Evolutionary conservation across 2,797 vertebrate genomes (phyloP), one percentile per base, ranked within the genome.

Genomic region (Notolabrus celidotus): DNA sequence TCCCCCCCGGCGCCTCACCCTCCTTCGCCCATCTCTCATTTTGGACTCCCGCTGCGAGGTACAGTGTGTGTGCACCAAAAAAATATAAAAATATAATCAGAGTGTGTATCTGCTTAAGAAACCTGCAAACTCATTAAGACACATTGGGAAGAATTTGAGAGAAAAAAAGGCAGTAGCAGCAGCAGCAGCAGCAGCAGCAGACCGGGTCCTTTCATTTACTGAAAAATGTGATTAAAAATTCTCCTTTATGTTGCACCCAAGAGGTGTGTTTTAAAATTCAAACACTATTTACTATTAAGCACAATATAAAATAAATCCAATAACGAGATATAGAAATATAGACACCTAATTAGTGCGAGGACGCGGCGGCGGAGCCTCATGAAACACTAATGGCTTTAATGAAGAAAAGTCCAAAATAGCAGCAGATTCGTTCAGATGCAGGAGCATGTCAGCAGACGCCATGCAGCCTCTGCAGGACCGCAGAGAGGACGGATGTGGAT

Each of bases 201-300:
- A 84, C 71, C 58, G 79, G 77, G 80, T 84, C 85, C 90, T 91
- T 93, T 94, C 91, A 93, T 94, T 94, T 93, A 86, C 75, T 79
- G 81, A 89, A 89, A 89, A 87, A 23, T 34, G 76, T 77, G 86
- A 93, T 94, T 93, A 93, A 93, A 94, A 92, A 94, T 94, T 93
- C 91, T 71, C 92, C 92, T 94, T 94, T 92, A 94, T 93, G 93
- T 93, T 76, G 81, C 88, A 93, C 93, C 92, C 92, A 91, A 91
- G 93, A 95, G 93, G 92, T 94, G 92, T 90, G 84, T 92, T 94
- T 94, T 92, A 92, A 94, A 94, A 94, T 93, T 91, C 93, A 94
- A 92, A 92, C 92, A 92, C 87, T 92, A 90, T 93, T 94, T 93
- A 94, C 92, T 90, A 92, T 93, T 90, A 89, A 92, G 92, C 86